Evolutionary conservation across 2,888 invertebrate species (phyloP).

Genomic region (Gari tellinella): DNA sequence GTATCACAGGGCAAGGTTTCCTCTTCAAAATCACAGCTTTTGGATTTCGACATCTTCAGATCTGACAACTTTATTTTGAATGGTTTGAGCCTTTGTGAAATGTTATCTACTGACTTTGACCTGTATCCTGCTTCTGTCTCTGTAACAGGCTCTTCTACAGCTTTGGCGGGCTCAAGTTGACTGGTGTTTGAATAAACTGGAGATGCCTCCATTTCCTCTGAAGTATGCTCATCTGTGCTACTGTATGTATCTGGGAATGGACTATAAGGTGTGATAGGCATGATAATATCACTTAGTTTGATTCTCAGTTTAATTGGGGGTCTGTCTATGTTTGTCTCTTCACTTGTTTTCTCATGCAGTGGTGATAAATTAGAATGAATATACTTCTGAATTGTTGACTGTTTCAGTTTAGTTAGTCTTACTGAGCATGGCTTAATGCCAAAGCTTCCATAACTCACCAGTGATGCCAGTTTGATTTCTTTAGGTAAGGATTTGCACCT

Average conservation of each 20-base stretch:
- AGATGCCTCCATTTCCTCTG: background rate
- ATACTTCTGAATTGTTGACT: conserved; percentile 26
- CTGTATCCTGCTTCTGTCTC: too few species aligned
- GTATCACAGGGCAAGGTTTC: background rate
- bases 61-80: background rate
- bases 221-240: background rate
- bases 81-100: too few species aligned
- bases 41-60: background rate
- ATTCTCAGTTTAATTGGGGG: conserved; percentile 47
- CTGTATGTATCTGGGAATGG: conserved; percentile 16
- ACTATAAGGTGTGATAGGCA: conserved; percentile 31
- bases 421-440: conserved; percentile 35
- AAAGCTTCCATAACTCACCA: background rate
- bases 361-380: conserved; percentile 5
- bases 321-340: conserved; percentile 9
- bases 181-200: too few species aligned
- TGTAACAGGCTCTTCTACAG: background rate
- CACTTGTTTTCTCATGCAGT: conserved; percentile 5
- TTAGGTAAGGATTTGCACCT: conserved; percentile 30
- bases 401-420: conserved; percentile 15
- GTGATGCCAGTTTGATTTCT: conserved; percentile 3
- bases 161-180: background rate
- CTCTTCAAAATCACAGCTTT: background rate
- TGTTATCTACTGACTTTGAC: too few species aligned
- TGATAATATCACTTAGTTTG: conserved; percentile 33